Evolutionary conservation across 2,113 vertebrate species (phyloP).

Genomic region (Lasiurus cinereus): DNA sequence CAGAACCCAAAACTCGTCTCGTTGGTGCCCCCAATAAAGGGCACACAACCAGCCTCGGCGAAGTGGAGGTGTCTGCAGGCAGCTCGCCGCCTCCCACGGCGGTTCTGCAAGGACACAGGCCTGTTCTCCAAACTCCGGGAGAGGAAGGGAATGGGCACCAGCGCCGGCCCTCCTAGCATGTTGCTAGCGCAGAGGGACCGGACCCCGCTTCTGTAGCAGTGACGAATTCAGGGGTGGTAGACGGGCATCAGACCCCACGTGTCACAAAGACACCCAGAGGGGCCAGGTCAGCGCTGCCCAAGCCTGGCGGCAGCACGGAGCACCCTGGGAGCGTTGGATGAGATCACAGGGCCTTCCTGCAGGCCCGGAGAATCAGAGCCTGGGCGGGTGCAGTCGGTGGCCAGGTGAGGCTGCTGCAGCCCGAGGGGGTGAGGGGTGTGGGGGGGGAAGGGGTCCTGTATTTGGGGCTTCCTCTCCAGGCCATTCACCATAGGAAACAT

Average conservation of each 20-base stretch:
- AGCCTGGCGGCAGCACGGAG: background rate
- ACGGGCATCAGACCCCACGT: background rate
- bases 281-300: background rate
- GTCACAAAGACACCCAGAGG: too few relatives aligned
- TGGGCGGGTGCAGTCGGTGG: background rate
- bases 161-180: background rate
- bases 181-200: rapidly evolving
- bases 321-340: background rate
- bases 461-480: background rate
- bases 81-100: background rate
- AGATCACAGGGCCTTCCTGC: background rate
- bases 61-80: background rate
- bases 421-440: too few relatives aligned
- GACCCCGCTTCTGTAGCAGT: background rate
- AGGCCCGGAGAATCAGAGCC: background rate
- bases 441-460: background rate
- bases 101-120: background rate
- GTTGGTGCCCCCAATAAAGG: background rate
- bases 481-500: background rate
- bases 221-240: background rate
- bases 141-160: background rate
- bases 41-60: background rate
- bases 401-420: background rate
- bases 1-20: too few relatives aligned
- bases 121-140: background rate